Conservation (phyloP, 2,797 vertebrate species). For the Sebastes wilsoni region DNA sequence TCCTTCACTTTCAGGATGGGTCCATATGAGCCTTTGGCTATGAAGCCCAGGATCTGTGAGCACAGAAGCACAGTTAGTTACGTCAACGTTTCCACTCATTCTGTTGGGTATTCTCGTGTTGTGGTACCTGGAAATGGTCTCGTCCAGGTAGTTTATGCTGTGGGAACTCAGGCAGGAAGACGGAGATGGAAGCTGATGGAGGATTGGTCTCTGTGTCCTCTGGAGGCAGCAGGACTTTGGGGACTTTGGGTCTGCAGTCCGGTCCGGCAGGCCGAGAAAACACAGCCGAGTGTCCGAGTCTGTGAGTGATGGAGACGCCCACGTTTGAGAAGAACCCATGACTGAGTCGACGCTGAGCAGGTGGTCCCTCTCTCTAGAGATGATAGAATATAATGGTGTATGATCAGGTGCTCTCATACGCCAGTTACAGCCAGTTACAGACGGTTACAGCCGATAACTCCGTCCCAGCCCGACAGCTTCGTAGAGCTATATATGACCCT, state of each 20-base stretch:
- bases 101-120: neutral
- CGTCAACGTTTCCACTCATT: neutral
- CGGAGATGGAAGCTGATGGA: conserved; percentile 76
- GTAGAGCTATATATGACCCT: rapidly evolving
- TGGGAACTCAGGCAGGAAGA: conserved; percentile 91
- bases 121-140: conserved; percentile 86
- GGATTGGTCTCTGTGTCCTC: conserved; percentile 63
- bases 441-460: too few relatives aligned
- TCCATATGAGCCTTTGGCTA: conserved; percentile 88
- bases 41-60: conserved; percentile 85
- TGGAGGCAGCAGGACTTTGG: conserved; percentile 9
- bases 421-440: too few relatives aligned
- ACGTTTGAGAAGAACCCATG: conserved; percentile 75
- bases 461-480: too few relatives aligned
- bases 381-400: neutral
- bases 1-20: conserved; percentile 90
- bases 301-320: conserved; percentile 66
- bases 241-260: neutral
- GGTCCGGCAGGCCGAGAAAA: conserved; percentile 38
- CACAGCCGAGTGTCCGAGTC: conserved; percentile 58
- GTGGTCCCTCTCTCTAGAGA: conserved; percentile 31
- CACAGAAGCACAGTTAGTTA: conserved; percentile 2
- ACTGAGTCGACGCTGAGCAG: conserved; percentile 65
- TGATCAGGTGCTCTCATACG: rapidly evolving
- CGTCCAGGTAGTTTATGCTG: conserved; percentile 69